A percentile compares a stretch with the other conserved stretches of the same genome.
These are phyloP conservation scores for Uria lomvia DNA, from an alignment of 2,113 vertebrate genomes.

Conservation along the genomic window DNA sequence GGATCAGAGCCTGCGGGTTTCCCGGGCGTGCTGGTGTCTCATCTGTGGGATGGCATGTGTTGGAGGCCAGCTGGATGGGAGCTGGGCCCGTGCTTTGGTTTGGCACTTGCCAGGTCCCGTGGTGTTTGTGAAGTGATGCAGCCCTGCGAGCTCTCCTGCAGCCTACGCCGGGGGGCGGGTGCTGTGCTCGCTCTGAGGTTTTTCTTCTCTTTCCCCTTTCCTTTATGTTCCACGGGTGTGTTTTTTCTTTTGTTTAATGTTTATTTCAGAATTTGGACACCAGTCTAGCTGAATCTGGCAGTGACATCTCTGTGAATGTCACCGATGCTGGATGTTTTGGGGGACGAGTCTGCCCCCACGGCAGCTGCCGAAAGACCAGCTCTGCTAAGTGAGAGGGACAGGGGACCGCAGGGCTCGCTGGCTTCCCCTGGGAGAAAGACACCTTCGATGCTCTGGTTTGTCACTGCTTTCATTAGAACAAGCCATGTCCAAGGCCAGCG, in stretches of 20 bases:
- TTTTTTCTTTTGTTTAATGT: not conserved
- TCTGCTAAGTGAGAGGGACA: not conserved
- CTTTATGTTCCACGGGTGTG: not conserved
- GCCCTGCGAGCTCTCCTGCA: not conserved
- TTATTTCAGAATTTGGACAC: not conserved
- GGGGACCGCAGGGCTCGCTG: not conserved
- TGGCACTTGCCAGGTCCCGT: not conserved
- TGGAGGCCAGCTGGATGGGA: not conserved
- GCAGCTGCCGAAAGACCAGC: accelerated
- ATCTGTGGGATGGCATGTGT: accelerated
- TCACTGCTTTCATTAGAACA: accelerated
- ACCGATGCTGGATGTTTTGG: not conserved
- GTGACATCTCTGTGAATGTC: not conserved
- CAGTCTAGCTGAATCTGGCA: not conserved
- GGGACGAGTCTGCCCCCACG: not conserved
- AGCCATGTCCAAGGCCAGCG: accelerated
- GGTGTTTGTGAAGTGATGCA: not conserved
- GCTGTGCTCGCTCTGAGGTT: not conserved
- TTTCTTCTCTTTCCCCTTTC: not conserved
- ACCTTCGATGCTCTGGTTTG: not conserved
- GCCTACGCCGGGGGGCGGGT: not conserved
- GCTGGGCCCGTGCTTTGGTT: not conserved
- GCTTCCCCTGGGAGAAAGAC: not conserved
- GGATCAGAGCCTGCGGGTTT: not conserved
- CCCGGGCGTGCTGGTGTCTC: not conserved